phyloP scores from a whole-genome alignment of 1,140 invertebrate genomes.

The Sitobion miscanthi region DNA sequence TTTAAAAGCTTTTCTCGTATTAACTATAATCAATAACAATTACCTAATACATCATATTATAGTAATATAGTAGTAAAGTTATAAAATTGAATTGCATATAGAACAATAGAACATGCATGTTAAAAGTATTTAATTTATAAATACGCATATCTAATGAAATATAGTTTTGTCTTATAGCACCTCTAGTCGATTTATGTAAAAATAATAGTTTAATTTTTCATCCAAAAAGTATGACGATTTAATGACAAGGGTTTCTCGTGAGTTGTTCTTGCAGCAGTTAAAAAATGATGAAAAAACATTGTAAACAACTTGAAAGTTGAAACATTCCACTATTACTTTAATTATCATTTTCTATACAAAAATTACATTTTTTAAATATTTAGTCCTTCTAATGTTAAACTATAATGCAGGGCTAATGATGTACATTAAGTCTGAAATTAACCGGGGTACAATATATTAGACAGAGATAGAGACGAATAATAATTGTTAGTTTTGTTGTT shows the following conservation, averaged over 20 bases:
- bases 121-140: slow-evolving; percentile 3
- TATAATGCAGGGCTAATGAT: not conserved
- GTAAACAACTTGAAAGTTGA: not conserved
- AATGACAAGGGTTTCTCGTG: not conserved
- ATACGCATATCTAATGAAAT: not conserved
- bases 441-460: not conserved
- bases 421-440: not conserved
- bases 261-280: not conserved
- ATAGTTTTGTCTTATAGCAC: not conserved
- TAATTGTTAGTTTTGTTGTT: not conserved
- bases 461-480: not conserved
- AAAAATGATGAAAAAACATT: not conserved
- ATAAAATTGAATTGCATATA: not conserved
- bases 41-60: not conserved
- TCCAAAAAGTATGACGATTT: not conserved
- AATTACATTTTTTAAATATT: not conserved
- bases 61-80: not conserved
- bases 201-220: not conserved
- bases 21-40: not conserved
- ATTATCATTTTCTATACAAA: not conserved
- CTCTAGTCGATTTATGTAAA: not conserved
- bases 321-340: not conserved
- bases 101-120: not conserved
- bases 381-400: no score
- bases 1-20: not conserved